A percentile compares a stretch with the other conserved stretches of the same genome.
These are phyloP conservation scores for Bombus terrestris DNA, from an alignment of 1,140 invertebrate species.

Conservation along the genomic window DNA sequence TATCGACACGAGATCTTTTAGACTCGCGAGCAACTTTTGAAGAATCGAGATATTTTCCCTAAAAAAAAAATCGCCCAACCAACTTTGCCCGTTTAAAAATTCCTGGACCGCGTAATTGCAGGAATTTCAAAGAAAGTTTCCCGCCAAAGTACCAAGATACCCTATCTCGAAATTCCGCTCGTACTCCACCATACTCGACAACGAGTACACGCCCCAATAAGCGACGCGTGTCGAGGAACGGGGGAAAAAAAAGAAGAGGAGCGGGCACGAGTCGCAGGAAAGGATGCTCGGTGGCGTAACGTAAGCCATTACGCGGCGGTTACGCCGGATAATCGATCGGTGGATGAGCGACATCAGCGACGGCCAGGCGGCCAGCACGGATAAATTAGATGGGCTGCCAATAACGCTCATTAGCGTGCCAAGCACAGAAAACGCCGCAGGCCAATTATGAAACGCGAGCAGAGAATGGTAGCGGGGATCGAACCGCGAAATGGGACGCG, in stretches of 20 bases:
- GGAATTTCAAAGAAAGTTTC: not conserved
- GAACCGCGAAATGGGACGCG: not conserved
- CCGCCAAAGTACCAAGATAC: not conserved
- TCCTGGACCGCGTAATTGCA: not conserved
- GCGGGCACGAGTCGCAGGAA: constrained; percentile 7
- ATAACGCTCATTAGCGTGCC: constrained; percentile 67
- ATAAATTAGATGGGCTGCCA: constrained; percentile 69
- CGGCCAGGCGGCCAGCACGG: constrained; percentile 50
- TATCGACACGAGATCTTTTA: too few species aligned
- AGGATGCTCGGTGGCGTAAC: constrained; percentile 50
- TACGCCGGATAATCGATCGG: constrained; percentile 68
- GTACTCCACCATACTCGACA: not conserved
- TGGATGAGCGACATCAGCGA: constrained; percentile 16
- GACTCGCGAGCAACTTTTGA: too few species aligned
- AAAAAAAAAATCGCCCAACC: too few species aligned
- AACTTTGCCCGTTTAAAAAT: not conserved
- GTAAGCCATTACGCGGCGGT: constrained; percentile 68
- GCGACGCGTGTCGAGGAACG: not conserved
- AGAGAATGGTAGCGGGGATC: constrained; percentile 5
- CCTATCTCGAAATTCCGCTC: not conserved
- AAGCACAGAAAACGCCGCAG: constrained; percentile 63
- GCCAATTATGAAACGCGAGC: constrained; percentile 65
- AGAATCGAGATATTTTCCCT: too few species aligned
- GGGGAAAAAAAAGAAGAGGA: not conserved
- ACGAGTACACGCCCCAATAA: not conserved